Evolutionary conservation across 2,888 invertebrate genomes (phyloP).

Genomic region (Andrena camellia): DNA sequence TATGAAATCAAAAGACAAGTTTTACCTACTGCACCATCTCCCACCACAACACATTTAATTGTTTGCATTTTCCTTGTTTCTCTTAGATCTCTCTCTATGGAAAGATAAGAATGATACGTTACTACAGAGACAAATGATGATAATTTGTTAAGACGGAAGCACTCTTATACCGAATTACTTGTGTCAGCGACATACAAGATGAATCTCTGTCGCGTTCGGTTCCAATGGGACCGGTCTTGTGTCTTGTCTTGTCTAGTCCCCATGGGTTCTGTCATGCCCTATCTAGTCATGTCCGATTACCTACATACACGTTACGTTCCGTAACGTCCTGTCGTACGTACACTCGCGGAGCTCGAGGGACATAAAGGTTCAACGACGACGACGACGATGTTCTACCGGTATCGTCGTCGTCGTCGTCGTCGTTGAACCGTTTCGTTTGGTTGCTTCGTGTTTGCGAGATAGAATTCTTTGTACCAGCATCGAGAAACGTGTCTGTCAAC

Average conservation of each 20-base stretch:
- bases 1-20: constrained; percentile 96
- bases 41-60: constrained; percentile 98
- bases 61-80: constrained; percentile 91
- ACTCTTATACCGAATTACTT: constrained; percentile 15
- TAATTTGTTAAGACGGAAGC: neutral
- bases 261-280: constrained; percentile 23
- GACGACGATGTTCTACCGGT: no score
- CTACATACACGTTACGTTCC: constrained; percentile 6
- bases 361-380: constrained; percentile 5
- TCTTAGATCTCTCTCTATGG: constrained; percentile 33
- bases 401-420: no score
- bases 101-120: constrained; percentile 31
- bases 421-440: no score
- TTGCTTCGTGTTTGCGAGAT: neutral
- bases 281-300: neutral
- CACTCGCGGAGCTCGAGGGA: neutral
- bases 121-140: neutral
- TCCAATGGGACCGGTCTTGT: constrained; percentile 6
- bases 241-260: neutral
- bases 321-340: constrained; percentile 6
- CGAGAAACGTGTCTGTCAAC: constrained; percentile 11
- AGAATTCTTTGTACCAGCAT: constrained; percentile 1
- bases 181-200: neutral
- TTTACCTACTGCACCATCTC: constrained; percentile 98
- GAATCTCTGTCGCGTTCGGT: constrained; percentile 8